Base-by-base conservation (phyloP, 2,888 invertebrate species). In the Andrena marginata region DNA sequence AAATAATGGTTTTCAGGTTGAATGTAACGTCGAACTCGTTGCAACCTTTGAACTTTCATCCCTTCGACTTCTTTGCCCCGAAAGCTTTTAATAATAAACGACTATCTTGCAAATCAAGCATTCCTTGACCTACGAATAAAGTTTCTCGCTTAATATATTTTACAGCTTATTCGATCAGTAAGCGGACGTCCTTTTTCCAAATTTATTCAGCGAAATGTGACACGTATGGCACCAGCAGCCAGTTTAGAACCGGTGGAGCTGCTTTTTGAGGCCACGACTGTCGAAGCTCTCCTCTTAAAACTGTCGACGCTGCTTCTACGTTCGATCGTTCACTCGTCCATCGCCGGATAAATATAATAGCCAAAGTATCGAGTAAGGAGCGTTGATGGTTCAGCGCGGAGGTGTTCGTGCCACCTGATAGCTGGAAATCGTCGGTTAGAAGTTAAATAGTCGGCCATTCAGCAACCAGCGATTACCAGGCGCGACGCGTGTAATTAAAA, bases 401-500 rank as follows among this genome's bases (percentile, higher is more conserved):
- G 49, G 13, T n/a, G 23, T 10, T 35, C 7, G 54, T 23, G 23
- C 31, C 42, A 8, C n/a, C n/a, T n/a, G 26, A 29, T n/a, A 59
- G 33, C 31, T 48, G 63, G 59, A 77, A 23, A 42, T 51, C 16
- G 6, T 13, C n/a, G 31, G 56, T 69, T 26, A 56, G 33, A 29
- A 63, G 63, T 64, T 69, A 10, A 76, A 79, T 76, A 49, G n/a
- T 20, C 59, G 51, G 48, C 10, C 31, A 33, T 79, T 76, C 64
- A 76, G 69, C 64, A 76, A 70, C 42, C 42, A 42, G 16, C 29
- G 76, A 79, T 76, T 56, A 75, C 20, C 54, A 7, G 33, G n/a
- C 31, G 20, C 13, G 23, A 16, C 10, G 13, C 23, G 60, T 70
- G 33, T 67, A 80, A 77, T 83, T 76, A 69, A 80, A 81, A 64